Evolutionary conservation across 2,113 vertebrate species (phyloP).

Genomic region (Tangachromis dhanisi): DNA sequence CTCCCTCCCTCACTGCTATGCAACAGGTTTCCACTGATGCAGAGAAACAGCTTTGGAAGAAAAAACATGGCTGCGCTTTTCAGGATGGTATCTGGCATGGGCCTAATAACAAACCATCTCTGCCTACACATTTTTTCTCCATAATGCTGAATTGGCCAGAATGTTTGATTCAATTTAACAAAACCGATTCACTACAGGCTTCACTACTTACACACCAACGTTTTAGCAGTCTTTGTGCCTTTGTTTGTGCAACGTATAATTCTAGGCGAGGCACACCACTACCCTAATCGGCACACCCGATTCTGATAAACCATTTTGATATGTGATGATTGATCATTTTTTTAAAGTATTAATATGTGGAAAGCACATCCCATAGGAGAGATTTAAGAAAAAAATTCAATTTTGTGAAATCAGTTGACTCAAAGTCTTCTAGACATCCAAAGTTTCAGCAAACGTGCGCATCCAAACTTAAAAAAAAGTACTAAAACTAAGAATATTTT

Average conservation of each 20-base stretch:
- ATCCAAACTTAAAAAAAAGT: background rate
- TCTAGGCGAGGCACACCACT: background rate
- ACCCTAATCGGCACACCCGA: rapidly evolving
- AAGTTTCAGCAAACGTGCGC: background rate
- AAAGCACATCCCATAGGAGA: background rate
- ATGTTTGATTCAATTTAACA: background rate
- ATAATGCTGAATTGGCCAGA: background rate
- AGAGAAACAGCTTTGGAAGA: background rate
- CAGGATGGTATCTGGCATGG: background rate
- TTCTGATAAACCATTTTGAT: background rate
- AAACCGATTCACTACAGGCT: background rate
- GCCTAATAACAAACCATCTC: background rate
- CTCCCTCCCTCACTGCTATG: background rate
- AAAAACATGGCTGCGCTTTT: background rate
- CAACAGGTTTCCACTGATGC: background rate
- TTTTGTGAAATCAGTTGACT: background rate
- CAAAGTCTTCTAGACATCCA: background rate
- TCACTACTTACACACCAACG: background rate
- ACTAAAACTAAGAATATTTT: background rate
- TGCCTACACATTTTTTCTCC: background rate
- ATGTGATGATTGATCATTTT: background rate
- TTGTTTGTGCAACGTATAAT: background rate
- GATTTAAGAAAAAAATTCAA: background rate
- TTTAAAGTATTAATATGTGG: background rate
- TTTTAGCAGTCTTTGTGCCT: background rate